Evolutionary conservation across 2,797 vertebrate genomes (phyloP).

Genomic region (Manis crassicaudata): DNA sequence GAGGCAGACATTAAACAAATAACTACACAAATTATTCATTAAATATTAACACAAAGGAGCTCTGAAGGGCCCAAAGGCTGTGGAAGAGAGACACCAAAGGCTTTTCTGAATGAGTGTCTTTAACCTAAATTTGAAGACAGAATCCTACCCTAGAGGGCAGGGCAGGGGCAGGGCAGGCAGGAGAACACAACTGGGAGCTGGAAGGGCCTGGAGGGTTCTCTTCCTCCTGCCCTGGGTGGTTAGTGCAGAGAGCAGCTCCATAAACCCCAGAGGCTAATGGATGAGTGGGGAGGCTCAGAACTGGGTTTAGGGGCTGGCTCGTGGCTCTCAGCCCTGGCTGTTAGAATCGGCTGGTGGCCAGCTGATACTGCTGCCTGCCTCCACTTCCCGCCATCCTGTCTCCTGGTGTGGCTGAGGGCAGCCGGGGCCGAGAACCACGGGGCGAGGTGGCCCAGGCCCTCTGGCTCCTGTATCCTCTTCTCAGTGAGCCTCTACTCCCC

Average conservation of each 20-base stretch:
- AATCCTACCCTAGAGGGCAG: not conserved
- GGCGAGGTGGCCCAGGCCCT: not conserved
- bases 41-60: no score
- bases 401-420: not conserved
- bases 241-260: not conserved
- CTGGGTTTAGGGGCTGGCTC: not conserved
- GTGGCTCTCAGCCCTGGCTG: not conserved
- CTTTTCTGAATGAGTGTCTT: not conserved
- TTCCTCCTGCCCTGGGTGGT: not conserved
- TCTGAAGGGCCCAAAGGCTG: not conserved
- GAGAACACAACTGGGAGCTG: not conserved
- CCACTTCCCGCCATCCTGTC: accelerated
- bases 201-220: not conserved
- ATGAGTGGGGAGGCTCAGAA: not conserved
- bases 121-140: not conserved
- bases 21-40: no score
- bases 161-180: not conserved
- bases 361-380: accelerated
- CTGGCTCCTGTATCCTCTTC: not conserved
- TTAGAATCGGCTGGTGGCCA: not conserved
- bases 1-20: not conserved
- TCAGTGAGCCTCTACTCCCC: not conserved
- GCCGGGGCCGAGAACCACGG: not conserved
- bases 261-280: not conserved
- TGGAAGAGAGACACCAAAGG: not conserved